phyloP scores from a whole-genome alignment of 2,113 vertebrate genomes.

The Ceyx margarethae region DNA sequence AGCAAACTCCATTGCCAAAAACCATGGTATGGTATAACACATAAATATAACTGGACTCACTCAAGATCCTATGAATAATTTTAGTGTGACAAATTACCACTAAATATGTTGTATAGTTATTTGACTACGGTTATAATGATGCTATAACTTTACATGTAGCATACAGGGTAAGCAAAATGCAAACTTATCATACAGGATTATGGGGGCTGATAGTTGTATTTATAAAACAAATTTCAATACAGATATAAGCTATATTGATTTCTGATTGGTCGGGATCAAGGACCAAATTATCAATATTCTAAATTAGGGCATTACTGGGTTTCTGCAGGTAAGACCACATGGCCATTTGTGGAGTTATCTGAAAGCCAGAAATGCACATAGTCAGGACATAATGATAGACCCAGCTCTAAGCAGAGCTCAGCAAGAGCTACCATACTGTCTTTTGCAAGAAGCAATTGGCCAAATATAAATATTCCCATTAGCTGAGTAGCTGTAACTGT shows the following conservation, averaged over 20 bases:
- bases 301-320: neutral
- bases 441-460: neutral
- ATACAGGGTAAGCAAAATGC: slow-evolving; percentile 46
- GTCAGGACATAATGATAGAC: neutral
- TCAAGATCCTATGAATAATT: slow-evolving; percentile 88
- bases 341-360: neutral
- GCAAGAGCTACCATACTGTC: neutral
- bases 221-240: neutral
- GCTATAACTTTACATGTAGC: slow-evolving; percentile 63
- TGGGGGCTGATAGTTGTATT: neutral
- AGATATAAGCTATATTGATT: neutral
- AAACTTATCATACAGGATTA: slow-evolving; percentile 2
- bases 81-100: slow-evolving; percentile 86
- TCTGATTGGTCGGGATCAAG: neutral
- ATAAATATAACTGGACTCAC: slow-evolving; percentile 82
- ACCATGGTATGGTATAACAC: slow-evolving; percentile 82
- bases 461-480: slow-evolving; percentile 16
- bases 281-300: slow-evolving; percentile 27
- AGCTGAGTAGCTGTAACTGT: slow-evolving; percentile 34
- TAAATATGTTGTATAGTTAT: slow-evolving; percentile 79
- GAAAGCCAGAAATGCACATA: slow-evolving; percentile 23
- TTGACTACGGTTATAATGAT: slow-evolving; percentile 76
- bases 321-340: neutral
- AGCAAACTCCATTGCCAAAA: slow-evolving; percentile 83
- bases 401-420: neutral